phyloP scores from a whole-genome alignment of 2,888 invertebrate genomes.

The Autographa pulchrina region DNA sequence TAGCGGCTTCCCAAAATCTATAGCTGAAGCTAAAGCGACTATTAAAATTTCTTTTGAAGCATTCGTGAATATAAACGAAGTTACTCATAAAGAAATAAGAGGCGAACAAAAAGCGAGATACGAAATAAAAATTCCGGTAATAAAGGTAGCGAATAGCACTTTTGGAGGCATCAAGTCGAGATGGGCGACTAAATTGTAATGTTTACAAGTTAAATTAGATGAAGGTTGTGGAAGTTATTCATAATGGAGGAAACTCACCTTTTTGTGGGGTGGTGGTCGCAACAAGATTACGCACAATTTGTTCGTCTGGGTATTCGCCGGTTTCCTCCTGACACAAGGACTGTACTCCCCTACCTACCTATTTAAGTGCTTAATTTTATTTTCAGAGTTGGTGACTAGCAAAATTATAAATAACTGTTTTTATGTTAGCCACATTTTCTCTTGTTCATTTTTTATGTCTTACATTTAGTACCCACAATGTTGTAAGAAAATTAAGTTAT shows the following conservation, averaged over 20 bases:
- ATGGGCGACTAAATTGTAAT: conserved; percentile 85
- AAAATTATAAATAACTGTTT: conserved; percentile 64
- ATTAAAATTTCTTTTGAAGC: conserved; percentile 50
- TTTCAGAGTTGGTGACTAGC: conserved; percentile 60
- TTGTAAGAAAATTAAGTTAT: conserved; percentile 9
- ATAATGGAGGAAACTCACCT: conserved; percentile 79
- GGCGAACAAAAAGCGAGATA: conserved; percentile 74
- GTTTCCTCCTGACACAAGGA: conserved; percentile 33
- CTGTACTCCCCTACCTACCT: conserved; percentile 44
- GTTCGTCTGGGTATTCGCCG: conserved; percentile 59
- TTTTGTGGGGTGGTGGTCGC: conserved; percentile 72
- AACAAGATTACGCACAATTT: conserved; percentile 80
- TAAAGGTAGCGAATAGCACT: conserved; percentile 82
- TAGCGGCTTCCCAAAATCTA: conserved; percentile 10
- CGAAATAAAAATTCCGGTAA: conserved; percentile 79
- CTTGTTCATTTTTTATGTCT: conserved; percentile 15
- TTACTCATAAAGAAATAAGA: conserved; percentile 76
- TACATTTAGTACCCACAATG: conserved; percentile 7
- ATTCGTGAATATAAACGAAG: conserved; percentile 64
- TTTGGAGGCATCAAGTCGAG: conserved; percentile 82
- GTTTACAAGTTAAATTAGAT: conserved; percentile 88
- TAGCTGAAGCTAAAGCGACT: conserved; percentile 36
- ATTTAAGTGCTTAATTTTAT: conserved; percentile 71
- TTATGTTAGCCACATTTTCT: conserved; percentile 46
- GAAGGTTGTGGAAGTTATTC: conserved; percentile 81